Evolutionary conservation across 1,140 invertebrate genomes (phyloP), one percentile per base, ranked within the genome.

Genomic region (Brachionus plicatilis): DNA sequence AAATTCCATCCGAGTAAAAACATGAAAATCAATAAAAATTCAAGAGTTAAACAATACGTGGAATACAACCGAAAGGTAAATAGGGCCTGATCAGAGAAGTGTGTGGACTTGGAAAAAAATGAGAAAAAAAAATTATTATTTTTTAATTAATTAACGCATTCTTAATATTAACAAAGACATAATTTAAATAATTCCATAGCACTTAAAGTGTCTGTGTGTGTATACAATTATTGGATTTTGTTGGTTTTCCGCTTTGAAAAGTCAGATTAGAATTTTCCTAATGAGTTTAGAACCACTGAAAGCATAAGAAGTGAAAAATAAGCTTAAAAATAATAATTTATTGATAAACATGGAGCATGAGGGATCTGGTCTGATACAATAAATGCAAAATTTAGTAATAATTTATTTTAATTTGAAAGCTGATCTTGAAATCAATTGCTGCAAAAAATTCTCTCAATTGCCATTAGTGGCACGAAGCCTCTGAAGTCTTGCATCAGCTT

Each of bases 261-360:
- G 53, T 60, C 53, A 60, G 53, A 56, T 60, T 60, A 60, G 53
- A 68, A 68, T 68, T 68, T 68, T 68, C 27, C 66, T 68, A 33
- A 33, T 37, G 27, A 68, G 27, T 68, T 17, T 68, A 60, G 20
- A 60, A 24, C 33, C 37, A 45, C 7, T 41, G 17, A 43, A 72
- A 43, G 37, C 37, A 72, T 43, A 41, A 72, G 37, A 41, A 41
- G 37, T 20, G 37, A 72, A 72, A 43, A 43, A 43, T 37, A 43
- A 72, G 33, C 33, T n/a, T 41, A 43, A 72, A 72, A 72, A 72
- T 41, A 72, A 72, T 72, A 72, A 72, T 72, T 72, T 72, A 72
- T 72, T 72, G 68, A 72, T 72, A 72, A 72, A 72, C 43, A 37
- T 43, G 29, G 37, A 43, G 37, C 12, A n/a, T 72, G 68, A 43